Evolutionary conservation across 2,113 vertebrate genomes (phyloP).

Genomic region (Megalops atlanticus): DNA sequence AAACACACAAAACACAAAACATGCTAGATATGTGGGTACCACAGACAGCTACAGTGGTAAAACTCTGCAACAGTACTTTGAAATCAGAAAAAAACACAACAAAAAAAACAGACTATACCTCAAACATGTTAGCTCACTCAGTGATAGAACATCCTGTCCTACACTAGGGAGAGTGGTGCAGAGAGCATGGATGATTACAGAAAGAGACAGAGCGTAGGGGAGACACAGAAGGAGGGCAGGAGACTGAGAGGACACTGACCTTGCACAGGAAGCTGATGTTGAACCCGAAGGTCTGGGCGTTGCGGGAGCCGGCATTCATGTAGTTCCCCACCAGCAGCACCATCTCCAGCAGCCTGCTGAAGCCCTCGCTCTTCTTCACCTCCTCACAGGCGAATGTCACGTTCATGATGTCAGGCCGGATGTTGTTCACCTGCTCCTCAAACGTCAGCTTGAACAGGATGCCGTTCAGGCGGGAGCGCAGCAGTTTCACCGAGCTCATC

Average conservation of each 20-base stretch:
- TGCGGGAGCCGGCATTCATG: constrained; percentile 97
- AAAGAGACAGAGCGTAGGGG: neutral
- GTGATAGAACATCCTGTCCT: neutral
- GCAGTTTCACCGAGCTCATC: constrained; percentile 96
- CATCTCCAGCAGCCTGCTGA: constrained; percentile 83
- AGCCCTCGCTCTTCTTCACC: constrained; percentile 92
- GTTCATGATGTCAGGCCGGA: constrained; percentile 93
- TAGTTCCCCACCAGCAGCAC: constrained; percentile 93
- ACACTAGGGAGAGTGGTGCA: neutral
- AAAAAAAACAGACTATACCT: neutral
- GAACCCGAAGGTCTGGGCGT: constrained; percentile 94
- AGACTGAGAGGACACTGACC: constrained; percentile 66
- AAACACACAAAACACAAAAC: neutral
- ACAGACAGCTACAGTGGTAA: neutral
- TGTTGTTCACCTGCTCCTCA: constrained; percentile 95
- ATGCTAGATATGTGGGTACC: neutral
- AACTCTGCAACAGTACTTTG: neutral
- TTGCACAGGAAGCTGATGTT: constrained; percentile 94
- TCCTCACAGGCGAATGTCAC: constrained; percentile 96
- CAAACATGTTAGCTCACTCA: neutral
- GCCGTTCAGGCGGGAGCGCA: constrained; percentile 84
- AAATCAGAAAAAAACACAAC: neutral
- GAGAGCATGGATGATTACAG: neutral
- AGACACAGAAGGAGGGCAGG: neutral
- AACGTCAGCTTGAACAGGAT: constrained; percentile 94